A percentile compares a stretch with the other conserved stretches of the same genome.
phyloP scores from a whole-genome alignment of 2,113 vertebrate species.

The Apistogramma diplotaenia region DNA sequence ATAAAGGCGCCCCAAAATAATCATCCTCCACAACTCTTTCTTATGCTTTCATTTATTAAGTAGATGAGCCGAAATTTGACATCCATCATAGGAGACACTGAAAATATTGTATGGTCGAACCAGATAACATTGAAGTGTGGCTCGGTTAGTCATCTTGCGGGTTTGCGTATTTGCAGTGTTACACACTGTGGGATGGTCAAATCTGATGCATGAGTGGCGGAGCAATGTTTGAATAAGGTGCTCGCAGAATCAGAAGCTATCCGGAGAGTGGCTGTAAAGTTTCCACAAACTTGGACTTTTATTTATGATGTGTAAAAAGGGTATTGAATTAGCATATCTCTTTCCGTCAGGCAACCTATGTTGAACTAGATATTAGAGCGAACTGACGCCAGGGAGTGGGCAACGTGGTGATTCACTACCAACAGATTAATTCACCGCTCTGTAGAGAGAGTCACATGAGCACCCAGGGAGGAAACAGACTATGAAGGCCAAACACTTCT shows the following conservation, averaged over 20 bases:
- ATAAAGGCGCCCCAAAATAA: conserved; percentile 71
- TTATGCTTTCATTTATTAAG: conserved; percentile 69
- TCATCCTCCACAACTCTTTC: conserved; percentile 65
- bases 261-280: background rate
- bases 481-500: conserved; percentile 33
- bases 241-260: conserved; percentile 19
- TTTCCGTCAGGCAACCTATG: conserved; percentile 50
- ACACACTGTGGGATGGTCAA: background rate
- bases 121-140: conserved; percentile 14
- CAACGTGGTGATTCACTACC: conserved; percentile 54
- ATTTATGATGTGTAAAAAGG: conserved; percentile 48
- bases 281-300: conserved; percentile 23
- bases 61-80: conserved; percentile 54
- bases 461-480: conserved; percentile 17
- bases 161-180: background rate
- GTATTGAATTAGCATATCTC: conserved; percentile 62
- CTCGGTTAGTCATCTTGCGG: conserved; percentile 10
- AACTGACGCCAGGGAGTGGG: conserved; percentile 36
- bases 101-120: conserved; percentile 35
- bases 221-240: conserved; percentile 9
- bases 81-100: conserved; percentile 53
- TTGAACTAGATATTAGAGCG: conserved; percentile 54
- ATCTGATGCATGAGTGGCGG: background rate
- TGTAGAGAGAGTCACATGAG: conserved; percentile 3
- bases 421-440: conserved; percentile 47